Base-by-base conservation (phyloP, 2,113 vertebrate genomes). In the Cebidichthys violaceus region DNA sequence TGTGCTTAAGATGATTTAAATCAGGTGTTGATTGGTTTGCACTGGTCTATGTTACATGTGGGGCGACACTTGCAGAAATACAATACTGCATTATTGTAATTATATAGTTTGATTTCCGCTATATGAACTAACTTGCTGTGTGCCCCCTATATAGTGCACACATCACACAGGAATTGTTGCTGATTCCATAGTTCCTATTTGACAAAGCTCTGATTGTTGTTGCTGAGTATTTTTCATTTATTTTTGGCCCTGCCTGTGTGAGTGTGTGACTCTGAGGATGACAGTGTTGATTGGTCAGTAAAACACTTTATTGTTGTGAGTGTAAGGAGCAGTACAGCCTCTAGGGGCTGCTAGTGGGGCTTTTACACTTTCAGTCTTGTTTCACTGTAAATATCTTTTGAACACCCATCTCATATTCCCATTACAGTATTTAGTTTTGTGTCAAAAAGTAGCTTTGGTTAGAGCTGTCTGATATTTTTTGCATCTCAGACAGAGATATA, bases 271-370 rank as follows among this genome's bases (percentile, higher is more conserved):
- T 79, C 71, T 72, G 52, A 78, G 62, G 55, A 66, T 73, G 84
- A 22, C 59, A 79, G 67, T 61, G 82, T 70, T 80, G 60, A 67
- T 27, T 72, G 81, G 77, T 77, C 68, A 77, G 45, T 81, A 68
- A 82, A 57, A 47, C 57, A 83, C 70, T 89, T 75, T 84, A 52
- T 73, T 86, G 22, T 72, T 79, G 64, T 61, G 45, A 65, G 27
- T 90, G 85, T 67, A 31, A 71, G 69, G 54, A 75, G 69, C 35
- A 70, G 22, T 17, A n/a, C 59, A 5, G 62, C 92, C 92, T 90
- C 79, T 75, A 88, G 90, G 83, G 90, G 88, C 59, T 82, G 89
- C 89, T 89, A 84, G 60, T 9, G 77, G 61, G 83, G 41, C 80
- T 84, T 50, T 54, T 37, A 83, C 45, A 61, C 70, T 74, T 67